Percentiles rank a stretch among this genome's conserved stretches.
These are phyloP conservation scores for Drosophila rufa DNA, from an alignment of 1,140 invertebrate genomes.

Conservation along the genomic window DNA sequence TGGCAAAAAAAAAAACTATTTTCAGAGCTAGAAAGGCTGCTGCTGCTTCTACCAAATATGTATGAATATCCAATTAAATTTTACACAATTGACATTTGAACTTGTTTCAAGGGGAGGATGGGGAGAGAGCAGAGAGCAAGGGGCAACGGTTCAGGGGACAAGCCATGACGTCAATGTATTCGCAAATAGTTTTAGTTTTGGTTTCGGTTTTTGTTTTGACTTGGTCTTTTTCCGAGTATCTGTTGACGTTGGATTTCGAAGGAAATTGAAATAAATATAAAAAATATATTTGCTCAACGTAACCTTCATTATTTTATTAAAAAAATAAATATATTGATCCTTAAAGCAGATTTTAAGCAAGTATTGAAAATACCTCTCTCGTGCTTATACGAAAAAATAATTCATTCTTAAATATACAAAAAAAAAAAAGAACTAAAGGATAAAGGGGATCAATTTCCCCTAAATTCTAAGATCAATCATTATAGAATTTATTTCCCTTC, in stretches of 20 bases:
- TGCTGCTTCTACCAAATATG: constrained; percentile 14
- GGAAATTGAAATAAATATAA: constrained; percentile 21
- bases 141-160: constrained; percentile 7
- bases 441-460: too few species aligned
- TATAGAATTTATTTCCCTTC: too few species aligned
- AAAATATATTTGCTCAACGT: not conserved
- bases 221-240: not conserved
- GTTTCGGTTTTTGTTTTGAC: constrained; percentile 13
- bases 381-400: too few species aligned
- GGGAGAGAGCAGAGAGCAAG: not conserved
- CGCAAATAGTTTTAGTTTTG: constrained; percentile 12
- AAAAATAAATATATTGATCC: too few species aligned
- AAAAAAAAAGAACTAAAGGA: too few species aligned
- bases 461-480: too few species aligned
- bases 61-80: constrained; percentile 53
- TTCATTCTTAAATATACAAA: too few species aligned
- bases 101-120: not conserved
- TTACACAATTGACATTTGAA: constrained; percentile 51
- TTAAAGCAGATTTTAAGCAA: too few species aligned
- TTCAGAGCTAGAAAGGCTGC: constrained; percentile 30
- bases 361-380: too few species aligned
- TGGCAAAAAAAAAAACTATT: constrained; percentile 33
- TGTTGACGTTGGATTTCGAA: constrained; percentile 9
- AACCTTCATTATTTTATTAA: too few species aligned
- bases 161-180: constrained; percentile 25